Evolutionary conservation across 2,797 vertebrate genomes (phyloP).

Genomic region (Diglossa cyanea): DNA sequence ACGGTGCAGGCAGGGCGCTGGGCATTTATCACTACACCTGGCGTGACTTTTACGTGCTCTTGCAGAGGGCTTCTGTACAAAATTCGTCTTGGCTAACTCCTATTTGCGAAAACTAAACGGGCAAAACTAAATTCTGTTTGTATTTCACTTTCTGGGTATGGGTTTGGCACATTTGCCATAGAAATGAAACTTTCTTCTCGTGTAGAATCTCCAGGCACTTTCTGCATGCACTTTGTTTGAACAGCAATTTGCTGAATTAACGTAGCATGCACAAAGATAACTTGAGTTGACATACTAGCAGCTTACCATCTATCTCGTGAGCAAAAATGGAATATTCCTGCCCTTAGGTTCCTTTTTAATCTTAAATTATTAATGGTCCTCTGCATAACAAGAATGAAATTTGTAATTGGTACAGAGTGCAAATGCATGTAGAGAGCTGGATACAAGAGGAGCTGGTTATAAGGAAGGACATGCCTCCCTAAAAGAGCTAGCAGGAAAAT

Average conservation of each 20-base stretch:
- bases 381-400: conserved; percentile 11
- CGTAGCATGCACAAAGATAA: conserved; percentile 29
- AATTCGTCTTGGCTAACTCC: background rate
- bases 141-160: background rate
- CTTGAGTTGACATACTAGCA: background rate
- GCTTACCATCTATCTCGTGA: background rate
- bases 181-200: background rate
- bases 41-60: accelerated
- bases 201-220: background rate
- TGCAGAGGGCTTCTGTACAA: background rate
- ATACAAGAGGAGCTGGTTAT: background rate
- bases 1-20: background rate
- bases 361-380: conserved; percentile 40
- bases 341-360: conserved; percentile 14
- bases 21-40: accelerated
- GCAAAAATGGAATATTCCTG: conserved; percentile 31
- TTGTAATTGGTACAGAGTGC: background rate
- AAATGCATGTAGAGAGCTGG: background rate
- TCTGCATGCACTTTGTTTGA: background rate
- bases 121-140: accelerated
- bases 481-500: background rate
- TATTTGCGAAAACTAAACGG: background rate
- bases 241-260: conserved; percentile 49
- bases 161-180: background rate
- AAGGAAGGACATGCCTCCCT: background rate